A percentile compares a stretch with the other conserved stretches of the same genome.
Evolutionary conservation across 2,797 vertebrate genomes (phyloP).

Genomic region (Tinamus major): DNA sequence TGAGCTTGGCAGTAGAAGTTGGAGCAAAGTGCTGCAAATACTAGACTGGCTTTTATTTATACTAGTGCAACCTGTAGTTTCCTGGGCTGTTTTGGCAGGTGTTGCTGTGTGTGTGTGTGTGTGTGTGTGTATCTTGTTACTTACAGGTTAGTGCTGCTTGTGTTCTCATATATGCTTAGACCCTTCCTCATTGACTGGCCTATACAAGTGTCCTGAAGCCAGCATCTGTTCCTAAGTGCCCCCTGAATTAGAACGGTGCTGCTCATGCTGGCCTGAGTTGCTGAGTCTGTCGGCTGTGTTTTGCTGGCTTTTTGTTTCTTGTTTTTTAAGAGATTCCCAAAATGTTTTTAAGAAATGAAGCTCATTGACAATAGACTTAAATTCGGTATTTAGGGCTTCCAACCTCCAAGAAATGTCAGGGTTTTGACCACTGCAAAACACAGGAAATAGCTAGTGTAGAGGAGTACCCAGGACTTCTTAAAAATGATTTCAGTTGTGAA

Average conservation of each 20-base stretch:
- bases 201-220: background rate
- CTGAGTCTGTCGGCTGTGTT: background rate
- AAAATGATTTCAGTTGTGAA: background rate
- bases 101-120: background rate
- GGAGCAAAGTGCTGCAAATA: background rate
- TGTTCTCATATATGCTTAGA: background rate
- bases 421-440: background rate
- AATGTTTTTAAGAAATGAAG: background rate
- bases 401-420: background rate
- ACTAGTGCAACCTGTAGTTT: background rate
- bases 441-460: background rate
- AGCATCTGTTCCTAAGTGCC: background rate
- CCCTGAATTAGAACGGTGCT: background rate
- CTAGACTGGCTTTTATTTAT: background rate
- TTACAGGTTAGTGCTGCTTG: rapidly evolving
- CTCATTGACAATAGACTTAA: background rate
- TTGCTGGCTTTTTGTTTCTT: too few species aligned
- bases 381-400: background rate
- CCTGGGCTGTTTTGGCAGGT: background rate
- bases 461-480: background rate
- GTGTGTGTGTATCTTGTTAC: background rate
- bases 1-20: background rate
- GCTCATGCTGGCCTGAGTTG: background rate
- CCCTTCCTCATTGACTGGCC: background rate
- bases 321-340: background rate